Base-by-base conservation (phyloP, 1,140 invertebrate species). In the Rhyacophila brunnea region DNA sequence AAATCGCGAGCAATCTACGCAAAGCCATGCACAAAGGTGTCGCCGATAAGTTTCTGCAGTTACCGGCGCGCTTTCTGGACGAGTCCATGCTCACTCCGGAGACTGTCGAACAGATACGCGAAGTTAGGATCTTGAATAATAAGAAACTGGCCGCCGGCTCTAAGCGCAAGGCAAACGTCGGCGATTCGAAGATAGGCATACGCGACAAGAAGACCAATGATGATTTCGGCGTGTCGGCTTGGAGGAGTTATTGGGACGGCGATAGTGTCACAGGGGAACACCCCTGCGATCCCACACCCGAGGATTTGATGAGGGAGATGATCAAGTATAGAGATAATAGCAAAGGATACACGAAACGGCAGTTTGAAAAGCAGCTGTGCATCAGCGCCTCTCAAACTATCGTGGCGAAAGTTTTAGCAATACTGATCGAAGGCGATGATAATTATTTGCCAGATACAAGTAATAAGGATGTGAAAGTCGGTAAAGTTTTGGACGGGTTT, bases 281-380 rank as follows among this genome's bases (percentile, higher is more conserved):
- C 11, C 34, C 32, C 4, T 32, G 38, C 23, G 55, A 58, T 19
- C 55, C 55, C 4, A 50, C 36, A 7, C 34, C 38, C 9, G 55
- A 58, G 18, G 55, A 58, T 36, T 34, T 58, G 7, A 50, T 58
- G 46, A 40, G 28, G 1, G 55, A 58, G 32, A 51, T 58, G 36
- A 13, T 58, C 11, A 35, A 14, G 6, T 34, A 44, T 15, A 42
- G 47, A 9, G 55, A 51, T 11, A 32, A 17, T 1, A n/a, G 13
- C 10, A 50, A 56, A 7, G 45, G 42, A 5, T 51, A 42, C 14
- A 58, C 46, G 10, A 23, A 58, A 15, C 35, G 44, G 14, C 43
- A 52, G 34, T 52, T 59, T 13, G 32, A 46, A 23, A 42, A 6
- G 2, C 15, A 52, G 13, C 15, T 59, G 34, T 52, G 38, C 34